Evolutionary conservation across 2,888 invertebrate genomes (phyloP), one percentile per base, ranked within the genome.

Genomic region (Arge pagana): DNA sequence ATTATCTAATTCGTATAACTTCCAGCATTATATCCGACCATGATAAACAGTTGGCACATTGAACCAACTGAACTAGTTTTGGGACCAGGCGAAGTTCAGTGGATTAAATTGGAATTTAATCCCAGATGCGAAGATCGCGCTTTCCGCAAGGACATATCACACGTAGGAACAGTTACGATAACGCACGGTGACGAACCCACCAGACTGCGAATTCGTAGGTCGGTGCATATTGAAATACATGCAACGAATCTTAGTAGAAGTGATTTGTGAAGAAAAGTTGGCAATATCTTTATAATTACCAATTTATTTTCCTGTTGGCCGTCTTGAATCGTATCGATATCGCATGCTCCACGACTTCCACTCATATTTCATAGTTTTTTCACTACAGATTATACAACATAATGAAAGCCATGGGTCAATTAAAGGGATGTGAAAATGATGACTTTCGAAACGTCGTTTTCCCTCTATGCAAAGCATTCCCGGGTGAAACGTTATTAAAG

Each of bases 141-240:
- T 39, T 72, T 54, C 43, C 76, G 65, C 66, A 70, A 50, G 43
- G 73, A 54, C 59, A 75, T 65, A 65, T 79, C 53, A 15, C 80
- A 63, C 66, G 79, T 55, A 42, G 81, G 80, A 39, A 80, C 80
- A 15, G 61, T 82, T 61, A 75, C 75, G 26, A 70, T 82, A 10
- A 77, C 77, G 13, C 77, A 78, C 48, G 82, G 81, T 1, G 82
- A 82, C 57, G 82, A 82, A 49, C 79, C 81, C 4, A 80, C 80
- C 23, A 72, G 82, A 4, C 67, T 69, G 57, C 61, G 76, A 55
- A 70, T 76, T 59, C 68, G 76, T 23, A 67, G 72, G 71, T 74
- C 48, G 52, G 43, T 42, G 18, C 39, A n/a, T n/a, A n/a, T n/a
- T n/a, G n/a, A n/a, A n/a, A n/a, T n/a, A n/a, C n/a, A 45, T 33